phyloP scores from a whole-genome alignment of 2,797 vertebrate genomes.

The Jordanella pulchra region DNA sequence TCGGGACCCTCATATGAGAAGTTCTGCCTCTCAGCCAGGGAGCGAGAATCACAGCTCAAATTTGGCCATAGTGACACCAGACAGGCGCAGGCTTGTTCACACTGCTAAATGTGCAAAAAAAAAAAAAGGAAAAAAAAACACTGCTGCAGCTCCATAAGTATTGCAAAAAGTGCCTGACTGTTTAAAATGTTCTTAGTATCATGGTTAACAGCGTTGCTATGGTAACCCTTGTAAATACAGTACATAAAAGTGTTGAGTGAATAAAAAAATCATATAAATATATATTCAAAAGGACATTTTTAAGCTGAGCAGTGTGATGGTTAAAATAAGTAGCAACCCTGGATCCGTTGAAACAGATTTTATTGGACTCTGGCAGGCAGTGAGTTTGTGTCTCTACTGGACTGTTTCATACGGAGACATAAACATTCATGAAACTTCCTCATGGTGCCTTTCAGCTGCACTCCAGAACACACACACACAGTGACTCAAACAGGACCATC shows the following conservation, averaged over 20 bases:
- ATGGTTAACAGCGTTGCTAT: conserved; percentile 65
- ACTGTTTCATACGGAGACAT: conserved; percentile 26
- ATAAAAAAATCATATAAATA: conserved; percentile 76
- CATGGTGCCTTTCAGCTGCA: conserved; percentile 29
- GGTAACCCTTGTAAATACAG: conserved; percentile 81
- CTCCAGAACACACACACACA: conserved; percentile 10
- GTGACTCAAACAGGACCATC: background rate
- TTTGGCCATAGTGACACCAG: conserved; percentile 30
- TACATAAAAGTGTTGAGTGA: conserved; percentile 68
- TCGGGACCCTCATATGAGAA: conserved; percentile 37
- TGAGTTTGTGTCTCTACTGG: background rate
- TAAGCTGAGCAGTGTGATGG: conserved; percentile 42
- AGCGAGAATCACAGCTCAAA: conserved; percentile 21
- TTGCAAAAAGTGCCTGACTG: conserved; percentile 55
- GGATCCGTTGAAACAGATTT: conserved; percentile 15
- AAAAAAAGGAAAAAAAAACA: conserved; percentile 18
- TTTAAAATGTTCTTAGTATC: conserved; percentile 65
- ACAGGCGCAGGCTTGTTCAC: conserved; percentile 27
- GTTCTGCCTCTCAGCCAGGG: conserved; percentile 26
- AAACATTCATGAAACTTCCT: conserved; percentile 19
- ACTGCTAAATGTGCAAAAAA: conserved; percentile 35
- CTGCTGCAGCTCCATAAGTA: conserved; percentile 47
- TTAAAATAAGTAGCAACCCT: conserved; percentile 32
- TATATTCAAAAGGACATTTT: conserved; percentile 77
- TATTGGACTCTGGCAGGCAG: conserved; percentile 5